A percentile compares a stretch with the other conserved stretches of the same genome.
Evolutionary conservation across 1,140 invertebrate genomes (phyloP).

Genomic region (Pomacea maculata): DNA sequence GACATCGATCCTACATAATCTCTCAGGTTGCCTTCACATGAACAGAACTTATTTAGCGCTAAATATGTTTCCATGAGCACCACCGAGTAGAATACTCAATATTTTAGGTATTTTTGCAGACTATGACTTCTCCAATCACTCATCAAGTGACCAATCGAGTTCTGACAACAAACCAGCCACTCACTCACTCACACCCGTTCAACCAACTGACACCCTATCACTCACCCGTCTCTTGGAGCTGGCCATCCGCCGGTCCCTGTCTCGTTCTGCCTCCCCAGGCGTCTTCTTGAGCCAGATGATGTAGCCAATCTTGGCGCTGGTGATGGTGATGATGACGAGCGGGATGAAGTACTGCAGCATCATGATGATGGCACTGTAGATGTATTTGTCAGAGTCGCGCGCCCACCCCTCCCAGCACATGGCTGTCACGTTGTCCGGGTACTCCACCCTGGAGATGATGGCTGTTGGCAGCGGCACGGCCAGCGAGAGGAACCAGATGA

Average conservation of each 20-base stretch:
- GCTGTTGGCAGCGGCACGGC: conserved; percentile 49
- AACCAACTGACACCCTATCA: no score
- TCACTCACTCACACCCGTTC: no score
- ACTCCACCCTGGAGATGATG: conserved; percentile 34
- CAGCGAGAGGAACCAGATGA: conserved; percentile 76
- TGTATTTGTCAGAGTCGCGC: conserved; percentile 60
- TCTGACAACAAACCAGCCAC: no score
- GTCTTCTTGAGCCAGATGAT: conserved; percentile 88
- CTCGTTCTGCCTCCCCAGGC: conserved; percentile 86
- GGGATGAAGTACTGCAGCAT: conserved; percentile 87
- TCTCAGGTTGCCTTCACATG: no score
- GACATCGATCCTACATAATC: no score
- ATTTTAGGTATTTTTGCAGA: no score
- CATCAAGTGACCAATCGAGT: no score
- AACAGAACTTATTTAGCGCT: no score
- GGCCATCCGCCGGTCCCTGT: conserved; percentile 82
- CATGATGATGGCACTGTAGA: conserved; percentile 82
- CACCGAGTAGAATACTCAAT: no score
- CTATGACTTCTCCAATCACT: no score
- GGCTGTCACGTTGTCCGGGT: conserved; percentile 27
- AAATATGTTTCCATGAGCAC: no score
- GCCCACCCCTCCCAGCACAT: conserved; percentile 45
- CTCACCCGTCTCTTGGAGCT: conserved; percentile 88
- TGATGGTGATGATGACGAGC: conserved; percentile 81
- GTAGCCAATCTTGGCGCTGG: conserved; percentile 85